These are phyloP conservation scores for Dasysyrphus tricinctus DNA, from an alignment of 2,888 invertebrate genomes.

Conservation along the genomic window DNA sequence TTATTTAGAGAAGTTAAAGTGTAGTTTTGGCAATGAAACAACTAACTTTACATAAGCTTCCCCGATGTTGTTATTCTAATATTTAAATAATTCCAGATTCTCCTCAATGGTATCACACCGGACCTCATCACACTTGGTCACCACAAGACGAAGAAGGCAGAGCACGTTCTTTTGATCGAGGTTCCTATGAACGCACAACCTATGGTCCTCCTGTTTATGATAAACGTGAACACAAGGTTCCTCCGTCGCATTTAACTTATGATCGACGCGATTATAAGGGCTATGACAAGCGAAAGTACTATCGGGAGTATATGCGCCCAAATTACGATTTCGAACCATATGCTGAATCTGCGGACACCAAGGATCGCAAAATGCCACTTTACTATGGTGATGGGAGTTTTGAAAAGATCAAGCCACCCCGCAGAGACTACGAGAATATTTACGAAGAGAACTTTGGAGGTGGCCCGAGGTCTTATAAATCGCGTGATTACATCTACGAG, in stretches of 20 bases:
- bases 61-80: too few relatives aligned
- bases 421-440: conserved; percentile 82
- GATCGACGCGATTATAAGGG: conserved; percentile 79
- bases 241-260: conserved; percentile 76
- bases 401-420: conserved; percentile 73
- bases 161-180: conserved; percentile 82
- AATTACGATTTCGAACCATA: conserved; percentile 81
- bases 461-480: conserved; percentile 76
- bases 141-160: conserved; percentile 82
- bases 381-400: conserved; percentile 77
- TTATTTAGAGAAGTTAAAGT: too few relatives aligned
- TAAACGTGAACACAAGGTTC: conserved; percentile 80
- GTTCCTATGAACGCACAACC: conserved; percentile 82
- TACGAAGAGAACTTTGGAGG: conserved; percentile 79
- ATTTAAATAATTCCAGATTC: too few relatives aligned
- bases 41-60: too few relatives aligned
- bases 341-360: conserved; percentile 77
- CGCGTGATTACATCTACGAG: conserved; percentile 82
- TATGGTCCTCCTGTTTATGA: conserved; percentile 83
- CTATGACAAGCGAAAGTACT: conserved; percentile 82
- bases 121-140: conserved; percentile 82
- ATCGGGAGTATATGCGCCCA: conserved; percentile 82
- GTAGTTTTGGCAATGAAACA: too few relatives aligned
- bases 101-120: conserved; percentile 82
- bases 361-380: conserved; percentile 76